phyloP scores from a whole-genome alignment of 2,888 invertebrate genomes.

The Spilarctia lutea region DNA sequence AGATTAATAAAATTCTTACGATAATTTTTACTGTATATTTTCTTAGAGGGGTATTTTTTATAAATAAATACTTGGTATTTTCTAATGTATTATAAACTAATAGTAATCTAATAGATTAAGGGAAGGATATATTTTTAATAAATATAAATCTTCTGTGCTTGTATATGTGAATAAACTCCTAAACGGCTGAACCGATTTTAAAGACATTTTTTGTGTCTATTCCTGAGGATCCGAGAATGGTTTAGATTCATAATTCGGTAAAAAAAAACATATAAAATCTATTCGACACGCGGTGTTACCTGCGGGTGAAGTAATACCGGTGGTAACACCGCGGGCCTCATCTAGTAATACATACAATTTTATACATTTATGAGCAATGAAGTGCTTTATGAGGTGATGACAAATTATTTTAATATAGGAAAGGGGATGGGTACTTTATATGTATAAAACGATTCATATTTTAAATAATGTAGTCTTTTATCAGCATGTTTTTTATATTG shows the following conservation, averaged over 20 bases:
- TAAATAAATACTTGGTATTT: neutral
- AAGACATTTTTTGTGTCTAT: too few relatives aligned
- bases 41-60: neutral
- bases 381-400: neutral
- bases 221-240: too few relatives aligned
- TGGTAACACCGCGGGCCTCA: too few relatives aligned
- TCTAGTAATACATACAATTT: too few relatives aligned
- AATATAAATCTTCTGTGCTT: neutral
- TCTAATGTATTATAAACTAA: neutral
- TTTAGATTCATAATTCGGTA: too few relatives aligned
- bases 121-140: neutral
- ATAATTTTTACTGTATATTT: neutral
- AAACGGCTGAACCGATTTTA: too few relatives aligned
- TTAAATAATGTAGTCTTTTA: neutral
- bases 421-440: neutral
- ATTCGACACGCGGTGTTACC: too few relatives aligned
- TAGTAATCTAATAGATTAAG: too few relatives aligned
- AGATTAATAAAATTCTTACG: neutral
- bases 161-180: too few relatives aligned
- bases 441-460: neutral
- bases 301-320: too few relatives aligned
- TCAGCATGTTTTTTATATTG: neutral
- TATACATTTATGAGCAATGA: neutral
- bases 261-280: too few relatives aligned
- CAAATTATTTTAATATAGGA: neutral